Evolutionary conservation across 92 coral and sea anemone species (phyloP), one percentile per base, ranked within the genome.

Genomic region (Paragorgia papillata): DNA sequence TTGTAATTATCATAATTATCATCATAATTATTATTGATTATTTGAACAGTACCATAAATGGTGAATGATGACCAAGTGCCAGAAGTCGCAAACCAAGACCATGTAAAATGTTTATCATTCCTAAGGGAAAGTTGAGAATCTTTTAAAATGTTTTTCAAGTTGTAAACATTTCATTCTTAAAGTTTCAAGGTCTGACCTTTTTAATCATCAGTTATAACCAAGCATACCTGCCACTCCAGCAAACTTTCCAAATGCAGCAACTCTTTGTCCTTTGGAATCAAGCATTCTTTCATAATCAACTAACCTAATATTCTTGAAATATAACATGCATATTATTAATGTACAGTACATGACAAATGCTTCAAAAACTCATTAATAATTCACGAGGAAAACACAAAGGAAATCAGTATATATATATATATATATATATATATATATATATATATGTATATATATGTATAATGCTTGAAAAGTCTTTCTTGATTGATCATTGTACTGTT

Each of bases 211-310:
- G n/a, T n/a, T n/a, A n/a, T n/a, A 37, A 4, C 43, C 6, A 37
- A 37, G 4, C 43, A 12, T 73, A 94, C 98, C 98, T 60, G 97
- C 98, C 4, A 94, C 98, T n/a, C 98, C 98, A 10, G 98, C 98
- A 68, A 94, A 94, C 64, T 94, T 94, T 6, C 98, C 98, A 78
- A 94, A 94, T 40, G 98, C 98, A 73, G 97, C 92, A 25, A 94
- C 98, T 88, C 98, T 82, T 22, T 85, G 97, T 27, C 98, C 97
- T 67, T 83, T 94, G 18, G 81, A 63, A 66, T 94, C 94, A 10
- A 91, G 91, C 98, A 94, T 94, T 57, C 92, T 91, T 83, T 94
- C 98, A 75, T 94, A 94, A 61, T 94, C 98, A 37, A 94, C 86
- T 24, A 94, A 62, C 18, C 98, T 87, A 66, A 94, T 88, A 67